Conservation (phyloP, 2,113 vertebrate genomes). For the Cinclus cinclus region DNA sequence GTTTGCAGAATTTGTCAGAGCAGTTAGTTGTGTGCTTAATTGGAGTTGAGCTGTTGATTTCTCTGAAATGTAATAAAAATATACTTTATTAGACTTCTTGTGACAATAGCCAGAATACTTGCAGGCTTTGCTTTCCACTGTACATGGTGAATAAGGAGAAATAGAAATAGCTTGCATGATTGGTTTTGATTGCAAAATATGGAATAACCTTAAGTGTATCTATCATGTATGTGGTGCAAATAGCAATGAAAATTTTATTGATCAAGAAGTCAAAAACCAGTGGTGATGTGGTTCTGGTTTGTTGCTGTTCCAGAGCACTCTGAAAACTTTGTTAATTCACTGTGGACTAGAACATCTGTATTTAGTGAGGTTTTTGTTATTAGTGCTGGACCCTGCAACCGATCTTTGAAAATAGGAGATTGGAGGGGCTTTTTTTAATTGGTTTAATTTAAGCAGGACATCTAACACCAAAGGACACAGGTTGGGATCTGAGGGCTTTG, state of each 20-base stretch:
- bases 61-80: not conserved
- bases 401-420: not conserved
- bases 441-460: not conserved
- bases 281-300: not conserved
- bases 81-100: not conserved
- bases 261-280: not conserved
- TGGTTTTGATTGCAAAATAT: not conserved
- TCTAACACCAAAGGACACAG: not conserved
- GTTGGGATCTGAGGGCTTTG: not conserved
- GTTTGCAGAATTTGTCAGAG: not conserved
- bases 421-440: not conserved
- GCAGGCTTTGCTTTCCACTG: not conserved
- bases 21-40: not conserved
- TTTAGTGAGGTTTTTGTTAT: not conserved
- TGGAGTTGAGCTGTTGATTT: not conserved
- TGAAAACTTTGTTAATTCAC: not conserved
- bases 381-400: not conserved
- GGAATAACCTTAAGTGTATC: not conserved
- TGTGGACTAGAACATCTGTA: not conserved
- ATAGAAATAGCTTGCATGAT: not conserved
- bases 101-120: not conserved
- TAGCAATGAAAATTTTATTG: not conserved
- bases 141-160: not conserved
- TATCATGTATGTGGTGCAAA: not conserved
- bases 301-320: not conserved